Evolutionary conservation across 2,797 vertebrate species (phyloP).

Genomic region (Microhierax caerulescens): DNA sequence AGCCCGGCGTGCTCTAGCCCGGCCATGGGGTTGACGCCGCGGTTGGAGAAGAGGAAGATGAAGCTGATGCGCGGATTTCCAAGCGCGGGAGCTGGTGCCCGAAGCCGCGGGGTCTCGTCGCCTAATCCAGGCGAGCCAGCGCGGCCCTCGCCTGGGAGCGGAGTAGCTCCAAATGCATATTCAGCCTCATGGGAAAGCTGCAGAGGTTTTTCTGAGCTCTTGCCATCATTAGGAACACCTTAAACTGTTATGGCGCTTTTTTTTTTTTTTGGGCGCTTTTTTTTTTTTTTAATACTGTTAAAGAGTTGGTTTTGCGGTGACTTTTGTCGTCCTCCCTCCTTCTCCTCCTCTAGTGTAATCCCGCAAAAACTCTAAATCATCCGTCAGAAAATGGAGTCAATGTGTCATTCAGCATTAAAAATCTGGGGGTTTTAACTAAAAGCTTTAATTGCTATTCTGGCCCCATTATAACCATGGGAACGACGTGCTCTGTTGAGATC

Average conservation of each 20-base stretch:
- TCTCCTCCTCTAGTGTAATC: background rate
- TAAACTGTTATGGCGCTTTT: background rate
- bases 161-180: background rate
- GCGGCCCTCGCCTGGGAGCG: background rate
- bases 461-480: conserved; percentile 3
- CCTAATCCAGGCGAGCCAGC: background rate
- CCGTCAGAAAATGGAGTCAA: background rate
- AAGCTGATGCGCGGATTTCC: background rate
- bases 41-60: background rate
- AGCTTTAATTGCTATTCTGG: conserved; percentile 10
- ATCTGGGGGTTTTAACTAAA: background rate
- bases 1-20: background rate
- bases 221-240: background rate
- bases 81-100: background rate
- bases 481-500: background rate
- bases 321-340: background rate
- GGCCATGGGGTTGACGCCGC: background rate
- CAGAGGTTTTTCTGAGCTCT: background rate
- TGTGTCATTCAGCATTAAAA: background rate
- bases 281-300: background rate
- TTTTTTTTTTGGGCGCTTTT: background rate
- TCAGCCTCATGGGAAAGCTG: background rate
- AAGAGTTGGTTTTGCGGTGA: background rate
- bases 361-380: background rate
- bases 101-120: background rate